phyloP scores from a whole-genome alignment of 1,140 invertebrate genomes.

The Penaeus chinensis region DNA sequence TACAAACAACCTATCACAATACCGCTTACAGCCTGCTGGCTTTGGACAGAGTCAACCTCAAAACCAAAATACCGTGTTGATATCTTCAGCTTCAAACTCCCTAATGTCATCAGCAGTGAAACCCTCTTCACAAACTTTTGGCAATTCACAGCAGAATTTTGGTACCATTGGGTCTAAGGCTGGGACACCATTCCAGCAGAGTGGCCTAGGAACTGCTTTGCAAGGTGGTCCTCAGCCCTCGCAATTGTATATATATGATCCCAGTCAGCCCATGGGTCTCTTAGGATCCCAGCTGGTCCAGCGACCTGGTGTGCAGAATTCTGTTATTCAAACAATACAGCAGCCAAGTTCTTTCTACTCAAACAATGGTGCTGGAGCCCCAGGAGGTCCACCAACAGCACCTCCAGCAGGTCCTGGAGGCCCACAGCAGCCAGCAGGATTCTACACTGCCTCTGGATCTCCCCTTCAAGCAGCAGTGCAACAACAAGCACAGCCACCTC shows the following conservation, averaged over 20 bases:
- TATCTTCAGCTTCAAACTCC: constrained; percentile 87
- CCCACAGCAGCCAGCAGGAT: constrained; percentile 68
- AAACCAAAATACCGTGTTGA: constrained; percentile 88
- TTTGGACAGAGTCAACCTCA: constrained; percentile 83
- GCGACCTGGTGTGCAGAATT: constrained; percentile 68
- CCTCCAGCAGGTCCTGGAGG: constrained; percentile 65
- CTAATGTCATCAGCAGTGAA: constrained; percentile 91
- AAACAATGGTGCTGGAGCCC: constrained; percentile 63
- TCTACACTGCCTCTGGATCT: constrained; percentile 69
- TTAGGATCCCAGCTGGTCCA: constrained; percentile 75
- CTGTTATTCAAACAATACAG: constrained; percentile 70
- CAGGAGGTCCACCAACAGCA: constrained; percentile 57
- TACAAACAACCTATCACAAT: constrained; percentile 81
- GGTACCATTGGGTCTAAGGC: constrained; percentile 82
- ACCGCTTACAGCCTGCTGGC: constrained; percentile 74
- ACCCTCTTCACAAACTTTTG: constrained; percentile 73
- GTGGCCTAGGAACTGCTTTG: constrained; percentile 63
- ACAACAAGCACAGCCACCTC: constrained; percentile 70
- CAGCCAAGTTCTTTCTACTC: constrained; percentile 74
- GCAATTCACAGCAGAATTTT: constrained; percentile 75
- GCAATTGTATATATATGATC: constrained; percentile 71
- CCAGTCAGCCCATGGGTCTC: constrained; percentile 66
- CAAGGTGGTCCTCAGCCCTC: constrained; percentile 70
- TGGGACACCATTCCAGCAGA: constrained; percentile 66
- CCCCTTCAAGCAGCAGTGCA: constrained; percentile 67